Evolutionary conservation across 2,797 vertebrate genomes (phyloP).

Genomic region (Etheostoma nigrum): DNA sequence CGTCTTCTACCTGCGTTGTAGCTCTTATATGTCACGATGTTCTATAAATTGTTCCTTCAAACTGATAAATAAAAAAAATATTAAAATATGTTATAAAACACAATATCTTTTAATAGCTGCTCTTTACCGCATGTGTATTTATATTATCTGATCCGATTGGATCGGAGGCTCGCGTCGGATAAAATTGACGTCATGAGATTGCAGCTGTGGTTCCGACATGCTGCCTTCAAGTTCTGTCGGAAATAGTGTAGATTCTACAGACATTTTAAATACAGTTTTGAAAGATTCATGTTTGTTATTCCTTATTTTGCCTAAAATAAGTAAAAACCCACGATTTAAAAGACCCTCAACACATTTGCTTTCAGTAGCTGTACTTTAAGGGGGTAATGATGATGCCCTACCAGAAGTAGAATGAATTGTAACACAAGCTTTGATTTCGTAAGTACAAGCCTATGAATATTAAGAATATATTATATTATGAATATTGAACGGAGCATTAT

Average conservation of each 20-base stretch:
- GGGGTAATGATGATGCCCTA: not conserved
- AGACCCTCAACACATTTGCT: not conserved
- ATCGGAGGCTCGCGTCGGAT: constrained; percentile 33
- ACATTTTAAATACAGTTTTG: not conserved
- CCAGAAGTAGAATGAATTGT: not conserved
- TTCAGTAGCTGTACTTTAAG: not conserved
- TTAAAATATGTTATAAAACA: rapidly evolving
- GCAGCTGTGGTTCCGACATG: not conserved
- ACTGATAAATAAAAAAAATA: not conserved
- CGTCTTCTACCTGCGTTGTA: not conserved
- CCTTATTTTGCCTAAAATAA: not conserved
- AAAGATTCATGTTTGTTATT: not conserved
- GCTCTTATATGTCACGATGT: not conserved
- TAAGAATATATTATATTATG: too few relatives aligned
- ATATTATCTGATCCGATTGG: constrained; percentile 6
- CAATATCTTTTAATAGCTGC: rapidly evolving
- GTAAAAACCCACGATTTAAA: not conserved
- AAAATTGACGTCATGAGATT: constrained; percentile 65
- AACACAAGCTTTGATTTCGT: rapidly evolving
- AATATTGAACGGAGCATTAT: constrained; percentile 28
- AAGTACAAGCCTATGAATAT: not conserved
- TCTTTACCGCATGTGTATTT: constrained; percentile 47
- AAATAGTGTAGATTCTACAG: not conserved
- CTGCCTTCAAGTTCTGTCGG: constrained; percentile 22
- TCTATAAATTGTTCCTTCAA: rapidly evolving